Base-by-base conservation (phyloP, 2,797 vertebrate species). In the Botia kubotai region DNA sequence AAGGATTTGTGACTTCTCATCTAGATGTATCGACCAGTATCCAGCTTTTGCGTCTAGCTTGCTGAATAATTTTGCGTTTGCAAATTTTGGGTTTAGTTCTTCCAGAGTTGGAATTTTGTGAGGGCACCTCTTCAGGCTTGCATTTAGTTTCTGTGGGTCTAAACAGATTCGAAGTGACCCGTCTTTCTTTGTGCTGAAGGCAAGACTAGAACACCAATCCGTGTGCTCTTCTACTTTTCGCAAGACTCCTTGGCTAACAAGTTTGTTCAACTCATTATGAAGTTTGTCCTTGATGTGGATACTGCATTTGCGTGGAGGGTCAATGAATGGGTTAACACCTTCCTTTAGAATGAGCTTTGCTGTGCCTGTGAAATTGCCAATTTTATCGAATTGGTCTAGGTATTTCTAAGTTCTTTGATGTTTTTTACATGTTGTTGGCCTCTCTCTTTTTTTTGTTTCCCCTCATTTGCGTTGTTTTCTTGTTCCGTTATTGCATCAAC, bases 221-320 rank as follows among this genome's bases (percentile, higher is more conserved):
- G 21, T 75, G 57, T 75, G 72, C 52, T 33, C 3, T 33, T 5
- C 33, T 5, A 33, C 33, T 33, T 33, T 33, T 33, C 23, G 23
- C 23, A 26, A 26, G 23, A 26, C 23, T 26, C 23, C 23, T 23
- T 74, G 57, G 2, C 26, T 11, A 2, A 63, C 14, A 75, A 48
- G 55, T 19, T 75, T 63, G 8, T 75, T 60, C 7, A 73, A 2
- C 6, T 46, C 19, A 17, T 46, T 10, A 14, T 72, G 11, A 21
- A 58, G 14, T 48, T 74, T 74, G 23, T 65, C 60, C 5, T 52
- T 75, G 16, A 74, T 74, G 55, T 46, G 55, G 2, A 74, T 46
- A 11, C 55, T 43, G 6, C 39, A 43, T 43, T 73, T 73, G 6
- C 14, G 0, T 62, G 72, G 55, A 7, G 19, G 55, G 8, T 62